Percentiles rank a stretch among this genome's conserved stretches.
Evolutionary conservation across 2,888 invertebrate genomes (phyloP).

Genomic region (Octonoba sinensis): DNA sequence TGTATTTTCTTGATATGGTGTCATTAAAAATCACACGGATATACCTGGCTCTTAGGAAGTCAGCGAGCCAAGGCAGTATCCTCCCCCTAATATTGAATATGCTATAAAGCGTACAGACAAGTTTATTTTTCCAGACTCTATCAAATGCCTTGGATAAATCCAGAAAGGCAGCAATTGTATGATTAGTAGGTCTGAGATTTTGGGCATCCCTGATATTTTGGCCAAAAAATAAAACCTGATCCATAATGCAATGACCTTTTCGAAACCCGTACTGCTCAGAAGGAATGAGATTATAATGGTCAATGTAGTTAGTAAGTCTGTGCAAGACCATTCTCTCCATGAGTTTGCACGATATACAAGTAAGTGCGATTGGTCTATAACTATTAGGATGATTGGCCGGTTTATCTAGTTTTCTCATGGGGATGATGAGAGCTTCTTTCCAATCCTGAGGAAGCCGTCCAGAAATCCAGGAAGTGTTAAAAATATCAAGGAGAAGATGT

Average conservation of each 20-base stretch:
- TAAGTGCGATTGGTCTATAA: slow-evolving; percentile 12
- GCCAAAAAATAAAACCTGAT: slow-evolving; percentile 4
- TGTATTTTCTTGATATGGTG: not conserved
- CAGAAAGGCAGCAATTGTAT: not conserved
- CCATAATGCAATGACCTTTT: not conserved
- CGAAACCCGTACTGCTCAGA: no score
- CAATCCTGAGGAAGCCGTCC: not conserved
- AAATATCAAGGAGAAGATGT: not conserved
- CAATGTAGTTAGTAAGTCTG: not conserved
- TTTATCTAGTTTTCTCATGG: not conserved
- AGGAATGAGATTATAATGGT: not conserved
- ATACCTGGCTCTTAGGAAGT: not conserved
- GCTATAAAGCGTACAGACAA: not conserved
- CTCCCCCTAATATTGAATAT: not conserved
- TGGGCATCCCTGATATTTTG: not conserved
- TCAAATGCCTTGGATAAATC: not conserved
- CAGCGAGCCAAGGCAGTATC: not conserved
- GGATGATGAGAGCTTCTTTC: not conserved
- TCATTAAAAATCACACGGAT: not conserved
- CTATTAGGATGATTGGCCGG: not conserved
- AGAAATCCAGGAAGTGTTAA: not conserved
- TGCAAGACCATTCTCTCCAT: slow-evolving; percentile 12
- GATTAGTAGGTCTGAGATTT: not conserved
- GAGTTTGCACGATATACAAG: slow-evolving; percentile 10
- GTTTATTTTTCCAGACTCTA: not conserved